Evolutionary conservation across 2,797 vertebrate species (phyloP).

Genomic region (Tiaroga cobitis): DNA sequence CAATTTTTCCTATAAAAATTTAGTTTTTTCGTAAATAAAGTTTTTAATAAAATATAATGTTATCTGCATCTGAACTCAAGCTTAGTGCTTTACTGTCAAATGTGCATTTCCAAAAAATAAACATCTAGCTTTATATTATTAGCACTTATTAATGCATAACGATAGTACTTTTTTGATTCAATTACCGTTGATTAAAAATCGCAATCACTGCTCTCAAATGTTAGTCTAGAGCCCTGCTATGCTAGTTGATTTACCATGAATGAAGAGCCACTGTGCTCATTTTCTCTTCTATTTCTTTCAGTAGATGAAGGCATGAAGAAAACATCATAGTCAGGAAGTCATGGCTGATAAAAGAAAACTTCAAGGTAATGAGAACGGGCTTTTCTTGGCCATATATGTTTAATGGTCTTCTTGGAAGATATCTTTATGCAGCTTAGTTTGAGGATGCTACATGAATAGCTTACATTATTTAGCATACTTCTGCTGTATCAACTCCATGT

Average conservation of each 20-base stretch:
- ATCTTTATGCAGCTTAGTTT: neutral
- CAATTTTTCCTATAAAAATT: neutral
- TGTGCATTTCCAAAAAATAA: neutral
- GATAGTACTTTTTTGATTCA: too few species aligned
- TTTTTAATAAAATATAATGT: neutral
- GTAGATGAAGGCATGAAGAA: conserved; percentile 92
- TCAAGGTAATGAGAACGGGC: conserved; percentile 78
- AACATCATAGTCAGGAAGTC: conserved; percentile 85
- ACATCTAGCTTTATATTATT: neutral
- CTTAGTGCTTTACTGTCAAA: neutral
- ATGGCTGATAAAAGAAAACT: conserved; percentile 98
- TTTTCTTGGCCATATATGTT: neutral
- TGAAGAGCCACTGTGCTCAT: neutral
- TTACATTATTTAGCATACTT: neutral
- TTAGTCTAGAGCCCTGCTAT: neutral
- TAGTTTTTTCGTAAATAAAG: too few species aligned
- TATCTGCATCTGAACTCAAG: neutral
- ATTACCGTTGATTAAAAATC: neutral
- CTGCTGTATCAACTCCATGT: neutral
- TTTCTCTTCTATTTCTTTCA: conserved; percentile 48
- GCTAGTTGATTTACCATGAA: neutral
- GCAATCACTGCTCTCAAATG: neutral
- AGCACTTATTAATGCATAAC: neutral
- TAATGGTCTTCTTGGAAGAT: neutral
- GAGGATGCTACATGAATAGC: neutral